Evolutionary conservation across 2,797 vertebrate species (phyloP).

Genomic region (Sparidentex hasta): DNA sequence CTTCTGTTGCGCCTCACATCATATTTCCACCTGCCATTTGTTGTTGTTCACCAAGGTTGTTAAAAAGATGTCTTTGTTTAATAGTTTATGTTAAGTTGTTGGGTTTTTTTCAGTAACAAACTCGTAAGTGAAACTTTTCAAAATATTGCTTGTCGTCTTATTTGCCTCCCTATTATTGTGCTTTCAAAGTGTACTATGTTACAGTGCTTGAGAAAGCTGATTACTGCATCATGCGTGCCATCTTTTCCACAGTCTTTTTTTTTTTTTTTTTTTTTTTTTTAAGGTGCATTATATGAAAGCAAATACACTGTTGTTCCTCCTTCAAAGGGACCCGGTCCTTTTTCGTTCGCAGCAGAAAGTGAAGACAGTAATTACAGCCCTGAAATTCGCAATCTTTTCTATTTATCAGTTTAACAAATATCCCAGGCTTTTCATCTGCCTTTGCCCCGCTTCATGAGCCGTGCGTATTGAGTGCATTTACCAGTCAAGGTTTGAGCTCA

Average conservation of each 20-base stretch:
- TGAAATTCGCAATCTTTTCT: slow-evolving; percentile 39
- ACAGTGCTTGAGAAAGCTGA: slow-evolving; percentile 19
- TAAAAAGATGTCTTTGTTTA: background rate
- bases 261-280: slow-evolving; percentile 14
- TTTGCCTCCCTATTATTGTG: slow-evolving; percentile 11
- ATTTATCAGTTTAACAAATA: slow-evolving; percentile 52
- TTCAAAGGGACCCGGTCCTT: slow-evolving; percentile 45
- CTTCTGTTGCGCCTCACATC: slow-evolving; percentile 21
- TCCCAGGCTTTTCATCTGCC: slow-evolving; percentile 32
- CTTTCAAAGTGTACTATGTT: slow-evolving; percentile 41
- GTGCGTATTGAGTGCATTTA: slow-evolving; percentile 24
- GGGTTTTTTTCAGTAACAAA: no score
- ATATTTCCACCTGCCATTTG: slow-evolving; percentile 1
- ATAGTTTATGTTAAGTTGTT: background rate
- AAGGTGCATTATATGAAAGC: slow-evolving; percentile 16
- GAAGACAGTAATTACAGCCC: slow-evolving; percentile 58
- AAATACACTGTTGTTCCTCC: slow-evolving; percentile 33
- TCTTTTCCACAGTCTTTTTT: slow-evolving; percentile 29
- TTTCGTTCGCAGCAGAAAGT: slow-evolving; percentile 53
- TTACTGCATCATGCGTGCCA: slow-evolving; percentile 20
- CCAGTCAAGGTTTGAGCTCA: slow-evolving; percentile 16
- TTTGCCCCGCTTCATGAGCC: slow-evolving; percentile 16
- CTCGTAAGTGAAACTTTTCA: slow-evolving; percentile 7
- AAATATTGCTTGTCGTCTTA: slow-evolving; percentile 24
- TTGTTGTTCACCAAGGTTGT: slow-evolving; percentile 4